Evolutionary conservation across 2,888 invertebrate genomes (phyloP), one percentile per base, ranked within the genome.

Genomic region (Tetragonula carbonaria): DNA sequence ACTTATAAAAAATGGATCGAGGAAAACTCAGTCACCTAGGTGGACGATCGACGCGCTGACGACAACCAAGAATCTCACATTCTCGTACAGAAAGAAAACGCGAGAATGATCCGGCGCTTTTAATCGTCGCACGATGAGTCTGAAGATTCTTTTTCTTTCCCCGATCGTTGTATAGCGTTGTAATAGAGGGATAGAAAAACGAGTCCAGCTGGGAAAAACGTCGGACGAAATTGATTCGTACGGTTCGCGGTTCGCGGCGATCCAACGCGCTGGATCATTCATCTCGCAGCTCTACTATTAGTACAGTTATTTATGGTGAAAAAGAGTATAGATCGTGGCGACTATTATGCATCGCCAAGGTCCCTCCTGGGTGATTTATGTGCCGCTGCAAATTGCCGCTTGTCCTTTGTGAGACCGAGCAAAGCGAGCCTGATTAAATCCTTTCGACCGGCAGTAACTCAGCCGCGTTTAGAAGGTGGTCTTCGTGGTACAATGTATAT

Each of bases 41-140:
- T 16, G 62, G 3, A 57, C 53, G n/a, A 76, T 68, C 76, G 76
- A 62, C 76, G 11, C 23, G 13, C 11, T 14, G 38, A 38, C 50
- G 23, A 23, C 53, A 6, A 18, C 5, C 51, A 28, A 28, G 18
- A 33, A 71, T 55, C 16, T 16, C 71, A 5, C n/a, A 55, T 21
- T 53, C 53, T 33, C 28, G 3, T 2, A 1, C n/a, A 16, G 59
- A 51, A 78, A 55, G 57, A 73, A 57, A 63, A 74, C 57, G 28
- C 68, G 77, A 18, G 33, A 55, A 45, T 0, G 53, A 71, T 74
- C 75, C 51, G 68, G 0, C 1, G 57, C 84, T 85, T 85, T 83
- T 92, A 92, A 92, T 92, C 87, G 91, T 90, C 86, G 84, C 82
- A 63, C 85, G 79, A 90, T 93, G 93, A 93, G 88, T 90, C 84